Base-by-base conservation (phyloP, 23 tunicate species). In the Trididemnum miniatum region DNA sequence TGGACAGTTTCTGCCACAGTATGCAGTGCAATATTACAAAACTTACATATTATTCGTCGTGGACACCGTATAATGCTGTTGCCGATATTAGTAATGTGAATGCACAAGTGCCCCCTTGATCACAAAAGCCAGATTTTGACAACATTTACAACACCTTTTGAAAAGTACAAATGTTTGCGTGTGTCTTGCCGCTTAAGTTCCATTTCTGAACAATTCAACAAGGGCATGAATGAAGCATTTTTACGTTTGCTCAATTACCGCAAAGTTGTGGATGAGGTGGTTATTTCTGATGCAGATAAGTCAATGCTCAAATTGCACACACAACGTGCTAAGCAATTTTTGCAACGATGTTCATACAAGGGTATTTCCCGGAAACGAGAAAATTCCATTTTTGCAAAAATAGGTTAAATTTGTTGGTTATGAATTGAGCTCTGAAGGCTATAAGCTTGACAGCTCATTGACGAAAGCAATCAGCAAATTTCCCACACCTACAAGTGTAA, bases 21-120 rank as follows among this genome's bases (percentile, higher is more conserved):
- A n/a, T n/a, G n/a, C n/a, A n/a, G n/a, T n/a, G n/a, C n/a, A n/a
- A n/a, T n/a, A n/a, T n/a, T n/a, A n/a, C n/a, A n/a, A n/a, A n/a
- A n/a, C n/a, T n/a, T n/a, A n/a, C n/a, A n/a, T n/a, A n/a, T n/a
- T n/a, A n/a, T n/a, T n/a, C n/a, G n/a, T n/a, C n/a, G n/a, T n/a
- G n/a, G n/a, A n/a, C n/a, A n/a, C n/a, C n/a, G n/a, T n/a, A n/a
- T n/a, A n/a, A n/a, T n/a, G n/a, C n/a, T n/a, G n/a, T n/a, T n/a
- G n/a, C n/a, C n/a, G n/a, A n/a, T n/a, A n/a, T n/a, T n/a, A n/a
- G n/a, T n/a, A n/a, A n/a, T n/a, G n/a, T n/a, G n/a, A n/a, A n/a
- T n/a, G n/a, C 75, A 69, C 75, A 35, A 69, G 38, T 69, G 75
- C 75, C 75, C 75, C 12, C 39, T 69, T 31, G 75, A 69, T 25